These are phyloP conservation scores for Agapetus fuscipes DNA, from an alignment of 2,888 invertebrate species.

Conservation along the genomic window DNA sequence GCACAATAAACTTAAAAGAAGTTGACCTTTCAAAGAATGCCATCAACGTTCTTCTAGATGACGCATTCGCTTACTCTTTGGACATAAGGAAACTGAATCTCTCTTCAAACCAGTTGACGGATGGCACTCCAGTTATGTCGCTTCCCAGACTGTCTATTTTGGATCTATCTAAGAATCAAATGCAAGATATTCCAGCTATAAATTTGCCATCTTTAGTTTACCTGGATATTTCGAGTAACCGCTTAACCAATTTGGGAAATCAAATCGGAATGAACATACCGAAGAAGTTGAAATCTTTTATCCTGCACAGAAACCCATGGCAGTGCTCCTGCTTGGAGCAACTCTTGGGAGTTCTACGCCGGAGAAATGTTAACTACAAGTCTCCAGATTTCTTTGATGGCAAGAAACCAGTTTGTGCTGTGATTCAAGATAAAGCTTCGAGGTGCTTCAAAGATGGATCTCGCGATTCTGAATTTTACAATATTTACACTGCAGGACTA, in stretches of 20 bases:
- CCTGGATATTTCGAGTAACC: conserved; percentile 14
- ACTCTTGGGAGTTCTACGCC: conserved; percentile 5
- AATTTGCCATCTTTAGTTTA: conserved; percentile 2
- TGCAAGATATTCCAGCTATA: conserved; percentile 6
- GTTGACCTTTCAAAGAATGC: conserved; percentile 14
- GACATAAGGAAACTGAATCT: conserved; percentile 11
- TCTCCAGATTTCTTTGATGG: conserved; percentile 10
- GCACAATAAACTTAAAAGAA: conserved; percentile 2
- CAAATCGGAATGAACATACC: conserved; percentile 9
- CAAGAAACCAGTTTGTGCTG: conserved; percentile 13
- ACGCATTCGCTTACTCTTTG: conserved; percentile 7
- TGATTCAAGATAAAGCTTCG: conserved; percentile 2
- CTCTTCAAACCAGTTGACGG: conserved; percentile 10
- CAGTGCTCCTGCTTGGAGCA: conserved; percentile 17
- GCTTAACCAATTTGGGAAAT: conserved; percentile 12
- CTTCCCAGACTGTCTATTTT: conserved; percentile 6
- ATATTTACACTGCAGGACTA: conserved; percentile 7
- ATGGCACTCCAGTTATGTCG: conserved; percentile 1
- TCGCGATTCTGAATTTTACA: conserved; percentile 11
- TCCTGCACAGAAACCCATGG: conserved; percentile 16
- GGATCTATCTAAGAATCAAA: conserved; percentile 13
- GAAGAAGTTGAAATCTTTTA: conserved; percentile 8
- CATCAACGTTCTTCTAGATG: conserved; percentile 2
- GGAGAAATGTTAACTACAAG: conserved; percentile 10
- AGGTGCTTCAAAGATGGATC: conserved; percentile 11